Percentiles rank a stretch among this genome's conserved stretches.
These are phyloP conservation scores for Chroicocephalus ridibundus DNA, from an alignment of 2,113 vertebrate species.

Conservation along the genomic window DNA sequence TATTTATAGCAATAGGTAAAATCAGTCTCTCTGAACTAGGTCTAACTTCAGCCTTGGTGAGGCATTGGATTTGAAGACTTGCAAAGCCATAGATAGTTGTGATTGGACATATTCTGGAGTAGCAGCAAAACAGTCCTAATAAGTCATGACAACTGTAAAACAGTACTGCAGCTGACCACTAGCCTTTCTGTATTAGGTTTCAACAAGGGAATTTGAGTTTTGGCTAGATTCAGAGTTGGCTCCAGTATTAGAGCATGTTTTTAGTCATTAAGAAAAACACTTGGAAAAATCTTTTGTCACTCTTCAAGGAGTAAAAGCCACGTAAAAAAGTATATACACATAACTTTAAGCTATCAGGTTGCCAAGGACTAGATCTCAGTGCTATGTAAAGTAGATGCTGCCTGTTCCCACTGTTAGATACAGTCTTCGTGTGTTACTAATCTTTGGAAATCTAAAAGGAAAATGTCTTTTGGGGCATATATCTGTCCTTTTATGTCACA, in stretches of 20 bases:
- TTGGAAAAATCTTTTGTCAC: neutral
- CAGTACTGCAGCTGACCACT: neutral
- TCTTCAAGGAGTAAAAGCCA: neutral
- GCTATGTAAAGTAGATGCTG: neutral
- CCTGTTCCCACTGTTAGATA: neutral
- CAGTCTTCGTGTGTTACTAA: neutral
- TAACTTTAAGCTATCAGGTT: neutral
- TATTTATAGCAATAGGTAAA: neutral
- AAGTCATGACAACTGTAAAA: neutral
- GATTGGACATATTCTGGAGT: neutral
- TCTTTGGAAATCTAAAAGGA: neutral
- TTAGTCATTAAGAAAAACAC: neutral
- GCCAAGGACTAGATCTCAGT: neutral
- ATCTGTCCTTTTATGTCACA: neutral
- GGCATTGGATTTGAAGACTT: neutral
- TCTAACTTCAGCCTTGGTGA: neutral
- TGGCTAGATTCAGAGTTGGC: neutral
- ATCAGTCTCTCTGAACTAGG: accelerated
- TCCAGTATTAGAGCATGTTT: neutral
- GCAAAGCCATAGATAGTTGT: neutral
- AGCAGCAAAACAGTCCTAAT: neutral
- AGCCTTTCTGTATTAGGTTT: neutral
- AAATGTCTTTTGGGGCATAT: neutral
- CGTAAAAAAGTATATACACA: neutral
- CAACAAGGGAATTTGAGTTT: neutral